A percentile compares a stretch with the other conserved stretches of the same genome.
These are phyloP conservation scores for Peromyscus leucopus DNA, from an alignment of 2,113 vertebrate genomes.

Conservation along the genomic window DNA sequence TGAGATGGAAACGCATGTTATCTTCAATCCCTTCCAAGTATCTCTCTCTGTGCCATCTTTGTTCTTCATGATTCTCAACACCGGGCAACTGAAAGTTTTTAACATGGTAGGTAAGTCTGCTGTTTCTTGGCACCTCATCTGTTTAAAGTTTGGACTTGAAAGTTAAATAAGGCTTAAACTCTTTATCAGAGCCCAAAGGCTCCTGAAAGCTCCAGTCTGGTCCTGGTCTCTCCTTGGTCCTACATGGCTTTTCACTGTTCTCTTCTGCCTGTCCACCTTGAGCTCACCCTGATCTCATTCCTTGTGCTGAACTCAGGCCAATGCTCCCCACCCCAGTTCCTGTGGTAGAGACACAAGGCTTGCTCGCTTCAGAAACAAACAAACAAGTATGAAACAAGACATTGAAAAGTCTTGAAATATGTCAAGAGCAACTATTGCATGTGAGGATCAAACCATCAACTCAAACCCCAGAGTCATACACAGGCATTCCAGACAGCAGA, in stretches of 20 bases:
- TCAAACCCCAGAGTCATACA: no score
- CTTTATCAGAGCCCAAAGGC: background rate
- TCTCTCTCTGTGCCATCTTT: background rate
- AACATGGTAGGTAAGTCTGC: background rate
- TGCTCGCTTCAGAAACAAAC: background rate
- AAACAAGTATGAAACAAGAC: background rate
- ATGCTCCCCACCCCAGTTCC: background rate
- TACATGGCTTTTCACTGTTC: rapidly evolving
- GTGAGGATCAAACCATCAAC: background rate
- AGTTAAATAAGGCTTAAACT: background rate
- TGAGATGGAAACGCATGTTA: background rate
- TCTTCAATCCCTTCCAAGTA: background rate
- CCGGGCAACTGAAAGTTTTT: background rate
- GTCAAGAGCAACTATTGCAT: background rate
- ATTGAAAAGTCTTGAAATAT: background rate
- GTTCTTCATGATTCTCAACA: background rate
- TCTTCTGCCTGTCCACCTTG: background rate
- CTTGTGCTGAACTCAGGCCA: rapidly evolving
- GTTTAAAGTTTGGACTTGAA: background rate
- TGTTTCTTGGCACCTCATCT: background rate
- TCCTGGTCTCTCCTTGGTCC: background rate
- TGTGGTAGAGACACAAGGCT: background rate
- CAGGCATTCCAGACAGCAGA: background rate
- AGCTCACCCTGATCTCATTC: background rate
- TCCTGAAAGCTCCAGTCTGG: background rate